A percentile compares a stretch with the other conserved stretches of the same genome.
Evolutionary conservation across 2,113 vertebrate genomes (phyloP).

Genomic region (Tetraodon nigroviridis): DNA sequence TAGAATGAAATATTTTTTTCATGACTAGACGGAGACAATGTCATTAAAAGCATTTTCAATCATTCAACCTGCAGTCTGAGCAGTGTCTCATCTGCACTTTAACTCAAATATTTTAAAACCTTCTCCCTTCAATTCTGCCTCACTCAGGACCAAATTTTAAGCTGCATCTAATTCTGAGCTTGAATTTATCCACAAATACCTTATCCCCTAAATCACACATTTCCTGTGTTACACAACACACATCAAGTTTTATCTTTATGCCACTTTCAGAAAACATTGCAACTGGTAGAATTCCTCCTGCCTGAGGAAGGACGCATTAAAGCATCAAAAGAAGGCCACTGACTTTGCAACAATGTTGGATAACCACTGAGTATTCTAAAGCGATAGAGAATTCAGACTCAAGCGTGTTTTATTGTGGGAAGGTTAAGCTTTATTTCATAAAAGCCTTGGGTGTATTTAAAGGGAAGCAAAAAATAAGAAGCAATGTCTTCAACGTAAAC

Average conservation of each 20-base stretch:
- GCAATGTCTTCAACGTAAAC: slow-evolving; percentile 27
- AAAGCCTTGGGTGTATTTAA: slow-evolving; percentile 42
- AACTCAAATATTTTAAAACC: slow-evolving; percentile 12
- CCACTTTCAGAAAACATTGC: slow-evolving; percentile 46
- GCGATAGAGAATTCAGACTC: slow-evolving; percentile 37
- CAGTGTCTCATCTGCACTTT: slow-evolving; percentile 1
- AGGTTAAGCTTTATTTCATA: slow-evolving; percentile 42
- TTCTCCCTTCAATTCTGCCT: slow-evolving; percentile 14
- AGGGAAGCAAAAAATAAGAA: slow-evolving; percentile 32
- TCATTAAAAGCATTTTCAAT: slow-evolving; percentile 1
- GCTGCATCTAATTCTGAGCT: slow-evolving; percentile 14
- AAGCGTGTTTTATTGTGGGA: slow-evolving; percentile 36
- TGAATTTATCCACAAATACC: slow-evolving; percentile 7
- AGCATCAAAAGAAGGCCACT: slow-evolving; percentile 41
- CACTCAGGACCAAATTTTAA: slow-evolving; percentile 20
- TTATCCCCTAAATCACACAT: slow-evolving; percentile 1
- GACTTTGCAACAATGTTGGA: slow-evolving; percentile 42
- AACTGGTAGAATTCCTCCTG: slow-evolving; percentile 44
- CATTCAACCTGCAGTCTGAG: slow-evolving; percentile 13
- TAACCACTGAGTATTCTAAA: slow-evolving; percentile 22
- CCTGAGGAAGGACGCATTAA: slow-evolving; percentile 34
- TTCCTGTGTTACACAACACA: slow-evolving; percentile 39
- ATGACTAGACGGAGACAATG: slow-evolving; percentile 14
- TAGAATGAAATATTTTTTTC: slow-evolving; percentile 9
- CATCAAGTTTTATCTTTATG: slow-evolving; percentile 41